These are phyloP conservation scores for Eurystomus gularis DNA, from an alignment of 2,113 vertebrate genomes.

Conservation along the genomic window DNA sequence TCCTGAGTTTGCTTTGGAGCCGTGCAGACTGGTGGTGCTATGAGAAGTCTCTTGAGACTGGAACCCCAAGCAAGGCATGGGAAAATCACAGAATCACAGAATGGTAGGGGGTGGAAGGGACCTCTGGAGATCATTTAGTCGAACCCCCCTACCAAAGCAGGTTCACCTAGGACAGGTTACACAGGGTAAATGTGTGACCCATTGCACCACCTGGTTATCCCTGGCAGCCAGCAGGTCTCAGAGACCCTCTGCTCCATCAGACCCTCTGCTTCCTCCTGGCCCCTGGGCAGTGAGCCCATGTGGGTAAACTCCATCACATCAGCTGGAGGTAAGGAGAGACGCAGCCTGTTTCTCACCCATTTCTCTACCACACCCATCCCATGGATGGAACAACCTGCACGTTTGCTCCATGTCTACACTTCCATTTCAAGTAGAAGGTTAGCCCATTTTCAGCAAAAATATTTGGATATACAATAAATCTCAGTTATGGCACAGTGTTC, in stretches of 20 bases:
- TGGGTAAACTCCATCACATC: background rate
- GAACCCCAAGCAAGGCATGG: background rate
- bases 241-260: background rate
- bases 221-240: background rate
- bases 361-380: background rate
- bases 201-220: background rate
- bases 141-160: too few species aligned
- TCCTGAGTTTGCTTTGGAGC: background rate
- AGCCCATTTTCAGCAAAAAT: background rate
- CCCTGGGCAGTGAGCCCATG: too few species aligned
- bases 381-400: background rate
- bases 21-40: background rate
- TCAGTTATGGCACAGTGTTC: background rate
- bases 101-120: too few species aligned
- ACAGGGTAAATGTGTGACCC: too few species aligned
- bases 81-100: background rate
- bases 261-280: background rate
- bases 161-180: too few species aligned
- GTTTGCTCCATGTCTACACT: background rate
- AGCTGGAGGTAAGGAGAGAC: background rate
- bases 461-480: background rate
- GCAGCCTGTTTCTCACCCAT: background rate
- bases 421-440: background rate
- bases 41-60: accelerated
- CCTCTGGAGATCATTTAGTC: too few species aligned